These are phyloP conservation scores for Pomacea canaliculata DNA, from an alignment of 2,888 invertebrate genomes.

Conservation along the genomic window DNA sequence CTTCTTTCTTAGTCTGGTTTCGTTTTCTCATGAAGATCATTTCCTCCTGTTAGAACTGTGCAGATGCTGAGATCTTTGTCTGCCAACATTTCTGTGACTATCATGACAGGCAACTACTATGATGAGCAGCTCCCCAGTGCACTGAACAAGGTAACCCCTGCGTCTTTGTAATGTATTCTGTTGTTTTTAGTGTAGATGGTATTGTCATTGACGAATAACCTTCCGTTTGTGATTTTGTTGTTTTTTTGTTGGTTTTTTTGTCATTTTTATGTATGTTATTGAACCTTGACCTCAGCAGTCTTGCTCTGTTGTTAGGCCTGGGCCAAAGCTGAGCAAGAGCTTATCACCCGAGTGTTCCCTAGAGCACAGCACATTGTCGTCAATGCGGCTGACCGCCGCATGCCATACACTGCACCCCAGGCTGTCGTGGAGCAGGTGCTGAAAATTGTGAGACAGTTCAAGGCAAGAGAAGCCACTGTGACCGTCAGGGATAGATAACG, in stretches of 20 bases:
- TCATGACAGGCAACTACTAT: slow-evolving; percentile 66
- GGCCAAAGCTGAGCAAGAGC: slow-evolving; percentile 64
- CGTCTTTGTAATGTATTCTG: too few relatives aligned
- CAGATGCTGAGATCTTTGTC: slow-evolving; percentile 60
- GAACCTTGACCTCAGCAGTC: background rate
- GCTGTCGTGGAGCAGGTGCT: slow-evolving; percentile 59
- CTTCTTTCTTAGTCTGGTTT: too few relatives aligned
- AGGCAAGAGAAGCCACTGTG: slow-evolving; percentile 14
- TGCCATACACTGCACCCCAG: slow-evolving; percentile 59
- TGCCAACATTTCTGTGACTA: slow-evolving; percentile 61
- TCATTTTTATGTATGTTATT: background rate
- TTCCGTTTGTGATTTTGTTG: too few relatives aligned
- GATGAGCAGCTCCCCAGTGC: slow-evolving; percentile 65
- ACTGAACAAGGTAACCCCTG: slow-evolving; percentile 59
- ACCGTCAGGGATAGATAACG: background rate
- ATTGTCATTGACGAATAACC: too few relatives aligned
- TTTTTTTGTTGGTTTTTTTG: background rate
- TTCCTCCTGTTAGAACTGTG: slow-evolving; percentile 50
- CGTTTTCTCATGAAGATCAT: background rate
- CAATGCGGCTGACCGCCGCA: slow-evolving; percentile 64
- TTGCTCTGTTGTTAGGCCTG: slow-evolving; percentile 57
- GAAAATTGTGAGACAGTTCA: slow-evolving; percentile 51
- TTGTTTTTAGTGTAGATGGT: too few relatives aligned
- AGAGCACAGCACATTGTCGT: slow-evolving; percentile 63
- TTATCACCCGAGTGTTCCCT: slow-evolving; percentile 56